A percentile compares a stretch with the other conserved stretches of the same genome.
These are phyloP conservation scores for Urocyon cinereoargenteus DNA, from an alignment of 2,797 vertebrate species.

Conservation along the genomic window DNA sequence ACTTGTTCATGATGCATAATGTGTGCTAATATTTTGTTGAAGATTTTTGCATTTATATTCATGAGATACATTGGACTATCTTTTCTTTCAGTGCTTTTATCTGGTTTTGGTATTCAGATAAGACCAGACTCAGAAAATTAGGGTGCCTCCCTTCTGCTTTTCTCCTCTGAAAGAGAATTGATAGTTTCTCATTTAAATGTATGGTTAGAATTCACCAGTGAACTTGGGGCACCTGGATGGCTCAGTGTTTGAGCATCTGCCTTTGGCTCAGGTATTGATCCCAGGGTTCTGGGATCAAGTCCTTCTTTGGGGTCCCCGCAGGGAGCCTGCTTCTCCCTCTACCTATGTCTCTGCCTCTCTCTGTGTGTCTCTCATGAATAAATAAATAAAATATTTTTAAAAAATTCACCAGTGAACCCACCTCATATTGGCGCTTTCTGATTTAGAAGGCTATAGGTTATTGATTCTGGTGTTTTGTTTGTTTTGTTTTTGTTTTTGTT, in stretches of 20 bases:
- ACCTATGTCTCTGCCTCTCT: too few species aligned
- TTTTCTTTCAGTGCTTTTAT: neutral
- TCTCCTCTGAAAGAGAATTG: neutral
- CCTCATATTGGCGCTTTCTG: neutral
- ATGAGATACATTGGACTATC: neutral
- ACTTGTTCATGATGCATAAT: neutral
- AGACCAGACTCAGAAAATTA: neutral
- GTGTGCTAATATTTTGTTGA: neutral
- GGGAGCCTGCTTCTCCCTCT: too few species aligned
- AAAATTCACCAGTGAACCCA: neutral
- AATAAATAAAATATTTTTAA: too few species aligned
- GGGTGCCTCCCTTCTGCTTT: neutral
- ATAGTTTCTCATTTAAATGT: neutral
- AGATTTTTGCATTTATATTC: neutral
- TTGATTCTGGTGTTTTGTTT: neutral
- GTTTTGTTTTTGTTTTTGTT: neutral
- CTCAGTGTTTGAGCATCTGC: too few species aligned
- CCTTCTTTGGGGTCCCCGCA: too few species aligned
- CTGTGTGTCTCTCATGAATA: too few species aligned
- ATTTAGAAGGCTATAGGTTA: neutral
- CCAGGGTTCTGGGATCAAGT: too few species aligned
- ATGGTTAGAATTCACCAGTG: neutral
- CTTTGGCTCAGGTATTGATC: too few species aligned
- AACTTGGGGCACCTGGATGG: neutral
- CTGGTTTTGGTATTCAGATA: neutral